Evolutionary conservation across 2,797 vertebrate species (phyloP).

Genomic region (Tangara arthus): DNA sequence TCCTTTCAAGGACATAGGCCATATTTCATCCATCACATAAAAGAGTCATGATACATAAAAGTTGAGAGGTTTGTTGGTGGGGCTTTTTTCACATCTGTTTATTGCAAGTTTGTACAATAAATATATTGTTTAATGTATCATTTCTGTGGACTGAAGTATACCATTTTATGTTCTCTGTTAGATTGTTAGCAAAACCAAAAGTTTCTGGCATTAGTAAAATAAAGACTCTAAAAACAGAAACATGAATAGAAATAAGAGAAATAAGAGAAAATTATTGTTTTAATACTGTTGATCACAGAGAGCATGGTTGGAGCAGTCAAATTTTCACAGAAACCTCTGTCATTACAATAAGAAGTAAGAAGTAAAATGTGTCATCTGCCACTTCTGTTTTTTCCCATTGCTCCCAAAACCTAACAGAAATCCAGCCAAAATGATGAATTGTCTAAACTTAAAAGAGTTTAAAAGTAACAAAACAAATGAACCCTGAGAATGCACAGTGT

Average conservation of each 20-base stretch:
- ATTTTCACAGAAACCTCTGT: neutral
- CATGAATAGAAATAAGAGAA: neutral
- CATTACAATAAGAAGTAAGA: neutral
- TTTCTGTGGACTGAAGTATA: neutral
- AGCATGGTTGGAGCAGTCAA: neutral
- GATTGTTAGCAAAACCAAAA: neutral
- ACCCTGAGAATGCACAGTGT: neutral
- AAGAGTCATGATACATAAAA: neutral
- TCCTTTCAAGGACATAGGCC: neutral
- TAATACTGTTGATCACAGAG: neutral
- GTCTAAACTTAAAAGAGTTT: neutral
- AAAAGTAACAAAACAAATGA: neutral
- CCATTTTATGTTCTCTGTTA: neutral
- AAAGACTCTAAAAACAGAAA: neutral
- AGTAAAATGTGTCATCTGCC: neutral
- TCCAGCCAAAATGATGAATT: neutral
- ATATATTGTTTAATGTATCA: neutral
- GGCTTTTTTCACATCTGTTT: neutral
- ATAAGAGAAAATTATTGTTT: neutral
- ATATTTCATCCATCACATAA: neutral
- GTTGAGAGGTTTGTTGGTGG: neutral
- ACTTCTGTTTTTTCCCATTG: neutral
- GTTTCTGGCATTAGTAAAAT: neutral
- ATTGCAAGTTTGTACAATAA: neutral
- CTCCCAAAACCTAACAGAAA: neutral